Percentiles rank a stretch among this genome's conserved stretches.
Conservation (phyloP, 2,113 vertebrate species). For the Tonatia bakeri region DNA sequence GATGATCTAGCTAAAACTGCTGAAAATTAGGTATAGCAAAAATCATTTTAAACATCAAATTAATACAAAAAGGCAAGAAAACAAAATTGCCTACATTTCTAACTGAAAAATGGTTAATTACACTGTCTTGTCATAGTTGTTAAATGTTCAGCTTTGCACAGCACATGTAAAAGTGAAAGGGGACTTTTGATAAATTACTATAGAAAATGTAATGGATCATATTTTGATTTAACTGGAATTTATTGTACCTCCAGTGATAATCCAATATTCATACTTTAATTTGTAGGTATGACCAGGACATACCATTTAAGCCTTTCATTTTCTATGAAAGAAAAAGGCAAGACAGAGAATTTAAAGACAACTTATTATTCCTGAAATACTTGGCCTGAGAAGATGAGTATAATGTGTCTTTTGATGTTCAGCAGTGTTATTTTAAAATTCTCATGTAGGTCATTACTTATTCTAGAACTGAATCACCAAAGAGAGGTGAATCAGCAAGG, state of each 20-base stretch:
- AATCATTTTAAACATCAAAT: neutral
- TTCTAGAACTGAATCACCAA: slow-evolving; percentile 47
- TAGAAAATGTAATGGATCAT: neutral
- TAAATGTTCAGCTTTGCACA: slow-evolving; percentile 17
- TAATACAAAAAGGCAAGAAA: neutral
- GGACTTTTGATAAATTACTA: slow-evolving; percentile 12
- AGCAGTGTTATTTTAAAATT: slow-evolving; percentile 36
- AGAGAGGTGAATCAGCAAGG: slow-evolving; percentile 59
- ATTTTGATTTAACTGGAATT: slow-evolving; percentile 44
- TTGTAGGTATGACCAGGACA: slow-evolving; percentile 39
- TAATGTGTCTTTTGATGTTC: slow-evolving; percentile 47
- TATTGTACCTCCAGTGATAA: slow-evolving; percentile 25
- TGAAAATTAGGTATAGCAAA: neutral
- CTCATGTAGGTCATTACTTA: slow-evolving; percentile 57
- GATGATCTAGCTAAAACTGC: neutral
- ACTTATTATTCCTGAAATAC: slow-evolving; percentile 28
- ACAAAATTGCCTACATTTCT: neutral
- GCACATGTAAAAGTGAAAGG: neutral
- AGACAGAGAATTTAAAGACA: slow-evolving; percentile 37
- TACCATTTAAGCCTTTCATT: slow-evolving; percentile 49
- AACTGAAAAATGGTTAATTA: neutral
- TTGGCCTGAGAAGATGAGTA: slow-evolving; percentile 43
- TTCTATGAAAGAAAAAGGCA: slow-evolving; percentile 37
- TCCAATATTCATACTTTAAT: slow-evolving; percentile 57
- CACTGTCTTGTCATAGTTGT: neutral